Evolutionary conservation across 2,888 invertebrate species (phyloP).

Genomic region (Melieria picta): DNA sequence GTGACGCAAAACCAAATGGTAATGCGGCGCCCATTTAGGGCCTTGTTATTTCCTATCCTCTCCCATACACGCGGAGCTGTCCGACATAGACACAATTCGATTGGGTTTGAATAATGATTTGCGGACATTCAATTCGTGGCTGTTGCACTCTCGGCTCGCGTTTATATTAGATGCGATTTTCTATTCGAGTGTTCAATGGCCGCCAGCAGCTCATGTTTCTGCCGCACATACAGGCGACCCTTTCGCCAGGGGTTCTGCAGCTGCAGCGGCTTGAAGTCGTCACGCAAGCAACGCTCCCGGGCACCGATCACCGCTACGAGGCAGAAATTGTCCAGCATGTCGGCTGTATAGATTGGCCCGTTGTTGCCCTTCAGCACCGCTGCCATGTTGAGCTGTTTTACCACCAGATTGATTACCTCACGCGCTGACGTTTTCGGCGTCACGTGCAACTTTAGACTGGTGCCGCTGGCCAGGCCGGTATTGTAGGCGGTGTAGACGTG

Average conservation of each 20-base stretch:
- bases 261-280: conserved; percentile 93
- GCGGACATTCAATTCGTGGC: too few species aligned
- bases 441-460: conserved; percentile 92
- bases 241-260: conserved; percentile 96
- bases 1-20: too few species aligned
- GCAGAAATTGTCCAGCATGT: conserved; percentile 88
- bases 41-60: too few species aligned
- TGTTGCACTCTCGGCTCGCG: too few species aligned
- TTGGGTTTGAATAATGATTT: too few species aligned
- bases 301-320: conserved; percentile 96
- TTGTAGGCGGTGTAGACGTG: conserved; percentile 97
- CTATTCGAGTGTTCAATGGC: conserved; percentile 89
- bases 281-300: conserved; percentile 89
- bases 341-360: conserved; percentile 86
- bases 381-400: conserved; percentile 95
- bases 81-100: too few species aligned
- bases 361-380: conserved; percentile 86
- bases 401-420: conserved; percentile 94
- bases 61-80: too few species aligned
- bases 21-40: too few species aligned
- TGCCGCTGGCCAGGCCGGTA: conserved; percentile 91
- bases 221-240: conserved; percentile 90
- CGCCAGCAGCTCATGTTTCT: conserved; percentile 88
- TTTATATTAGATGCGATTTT: conserved; percentile 71
- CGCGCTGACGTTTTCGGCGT: conserved; percentile 92